Conservation (phyloP, 2,797 vertebrate genomes). For the Valencia hispanica region DNA sequence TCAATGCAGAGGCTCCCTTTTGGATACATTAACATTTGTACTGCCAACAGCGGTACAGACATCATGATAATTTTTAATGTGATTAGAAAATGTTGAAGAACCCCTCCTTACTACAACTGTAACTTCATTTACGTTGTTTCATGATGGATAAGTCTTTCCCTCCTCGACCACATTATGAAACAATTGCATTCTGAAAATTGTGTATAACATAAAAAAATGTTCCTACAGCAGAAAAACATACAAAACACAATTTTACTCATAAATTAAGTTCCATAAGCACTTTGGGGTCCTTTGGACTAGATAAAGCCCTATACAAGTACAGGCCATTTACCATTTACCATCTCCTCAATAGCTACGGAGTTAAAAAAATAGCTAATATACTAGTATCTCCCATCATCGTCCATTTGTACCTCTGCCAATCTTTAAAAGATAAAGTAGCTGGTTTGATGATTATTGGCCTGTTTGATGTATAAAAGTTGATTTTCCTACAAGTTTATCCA, state of each 20-base stretch:
- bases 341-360: neutral
- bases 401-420: neutral
- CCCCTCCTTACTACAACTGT: neutral
- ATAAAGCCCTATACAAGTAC: no score
- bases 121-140: neutral
- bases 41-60: neutral
- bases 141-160: neutral
- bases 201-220: neutral
- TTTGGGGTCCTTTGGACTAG: no score
- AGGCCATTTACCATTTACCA: no score
- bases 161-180: neutral
- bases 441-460: neutral
- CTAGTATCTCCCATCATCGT: no score
- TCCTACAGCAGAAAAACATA: neutral
- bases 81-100: neutral
- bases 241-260: neutral
- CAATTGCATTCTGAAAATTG: neutral
- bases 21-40: neutral
- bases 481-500: neutral
- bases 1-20: neutral
- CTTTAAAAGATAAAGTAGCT: neutral
- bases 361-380: neutral
- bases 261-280: neutral
- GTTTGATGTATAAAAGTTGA: neutral
- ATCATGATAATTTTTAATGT: neutral